These are phyloP conservation scores for Ornithorhynchus anatinus DNA, from an alignment of 2,113 vertebrate species.

Conservation along the genomic window DNA sequence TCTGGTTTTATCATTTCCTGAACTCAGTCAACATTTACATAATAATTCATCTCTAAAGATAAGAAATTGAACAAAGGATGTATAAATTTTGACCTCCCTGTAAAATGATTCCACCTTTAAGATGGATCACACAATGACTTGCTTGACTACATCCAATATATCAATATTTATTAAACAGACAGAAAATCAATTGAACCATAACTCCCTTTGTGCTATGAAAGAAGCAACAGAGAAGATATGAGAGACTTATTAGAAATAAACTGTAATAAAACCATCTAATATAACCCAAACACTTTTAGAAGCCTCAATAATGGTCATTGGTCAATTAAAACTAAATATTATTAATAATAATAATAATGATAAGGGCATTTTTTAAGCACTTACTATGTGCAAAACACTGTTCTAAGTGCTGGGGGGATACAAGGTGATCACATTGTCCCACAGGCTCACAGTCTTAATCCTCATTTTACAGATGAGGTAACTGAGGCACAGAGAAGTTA, in stretches of 20 bases:
- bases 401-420: too few species aligned
- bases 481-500: too few species aligned
- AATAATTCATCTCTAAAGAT: constrained; percentile 54
- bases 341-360: too few species aligned
- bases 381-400: too few species aligned
- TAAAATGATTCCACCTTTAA: constrained; percentile 61
- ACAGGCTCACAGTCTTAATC: too few species aligned
- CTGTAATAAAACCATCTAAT: constrained; percentile 5
- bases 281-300: too few species aligned
- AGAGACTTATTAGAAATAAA: constrained; percentile 32
- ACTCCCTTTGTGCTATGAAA: constrained; percentile 57
- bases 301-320: too few species aligned
- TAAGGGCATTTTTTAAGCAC: too few species aligned
- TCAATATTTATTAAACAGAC: constrained; percentile 75
- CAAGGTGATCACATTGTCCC: too few species aligned
- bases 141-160: constrained; percentile 60
- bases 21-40: constrained; percentile 52
- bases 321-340: too few species aligned
- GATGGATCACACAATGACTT: constrained; percentile 58
- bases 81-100: constrained; percentile 61
- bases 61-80: constrained; percentile 57
- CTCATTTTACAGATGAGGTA: too few species aligned
- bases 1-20: constrained; percentile 34
- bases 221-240: constrained; percentile 39
- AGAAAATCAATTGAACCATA: constrained; percentile 69